A percentile compares a stretch with the other conserved stretches of the same genome.
Conservation (phyloP, 2,797 vertebrate species). For the Coregonus suidteri region DNA sequence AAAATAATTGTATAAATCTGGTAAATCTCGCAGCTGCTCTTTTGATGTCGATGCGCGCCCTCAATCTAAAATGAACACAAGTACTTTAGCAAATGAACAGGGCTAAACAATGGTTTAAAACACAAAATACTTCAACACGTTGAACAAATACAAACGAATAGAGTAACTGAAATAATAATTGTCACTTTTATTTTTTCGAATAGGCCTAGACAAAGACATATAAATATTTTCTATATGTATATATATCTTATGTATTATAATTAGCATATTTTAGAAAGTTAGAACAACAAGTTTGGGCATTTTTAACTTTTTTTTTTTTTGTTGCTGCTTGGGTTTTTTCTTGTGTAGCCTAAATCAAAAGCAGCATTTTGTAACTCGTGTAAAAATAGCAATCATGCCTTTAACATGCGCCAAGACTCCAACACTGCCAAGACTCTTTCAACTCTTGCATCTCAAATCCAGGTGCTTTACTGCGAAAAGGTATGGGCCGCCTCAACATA, state of each 20-base stretch:
- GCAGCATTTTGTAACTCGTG: constrained; percentile 63
- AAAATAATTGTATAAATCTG: neutral
- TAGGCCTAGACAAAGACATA: neutral
- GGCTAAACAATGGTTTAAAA: constrained; percentile 10
- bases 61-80: neutral
- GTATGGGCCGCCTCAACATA: constrained; percentile 61
- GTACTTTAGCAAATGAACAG: neutral
- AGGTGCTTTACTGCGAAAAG: constrained; percentile 65
- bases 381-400: constrained; percentile 74
- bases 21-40: neutral
- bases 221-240: too few relatives aligned
- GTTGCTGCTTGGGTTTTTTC: neutral
- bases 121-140: too few relatives aligned
- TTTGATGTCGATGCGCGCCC: neutral
- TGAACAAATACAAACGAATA: neutral
- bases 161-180: neutral
- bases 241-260: too few relatives aligned
- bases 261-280: too few relatives aligned
- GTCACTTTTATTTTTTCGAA: neutral
- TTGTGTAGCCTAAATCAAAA: constrained; percentile 60
- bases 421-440: constrained; percentile 68
- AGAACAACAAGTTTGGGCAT: neutral
- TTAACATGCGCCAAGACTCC: constrained; percentile 66
- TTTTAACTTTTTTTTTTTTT: neutral
- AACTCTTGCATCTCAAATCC: constrained; percentile 66